Evolutionary conservation across 2,113 vertebrate species (phyloP).

Genomic region (Bagarius yarrelli): DNA sequence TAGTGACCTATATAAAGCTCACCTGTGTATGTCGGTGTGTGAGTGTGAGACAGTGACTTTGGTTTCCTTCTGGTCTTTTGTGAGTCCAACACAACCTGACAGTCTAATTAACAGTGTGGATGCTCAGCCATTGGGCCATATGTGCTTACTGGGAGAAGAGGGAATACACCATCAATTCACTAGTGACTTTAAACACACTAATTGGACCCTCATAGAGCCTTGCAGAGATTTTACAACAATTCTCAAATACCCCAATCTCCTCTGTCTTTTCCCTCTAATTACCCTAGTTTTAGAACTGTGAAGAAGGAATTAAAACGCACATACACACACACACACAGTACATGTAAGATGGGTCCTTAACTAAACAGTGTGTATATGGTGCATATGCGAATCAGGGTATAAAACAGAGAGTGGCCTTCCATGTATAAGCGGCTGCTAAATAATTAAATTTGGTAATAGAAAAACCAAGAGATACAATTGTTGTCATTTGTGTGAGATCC

Average conservation of each 20-base stretch:
- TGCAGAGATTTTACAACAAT: constrained; percentile 56
- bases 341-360: not conserved
- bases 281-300: constrained; percentile 12
- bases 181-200: constrained; percentile 66
- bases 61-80: constrained; percentile 41
- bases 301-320: not conserved
- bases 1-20: constrained; percentile 16
- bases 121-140: constrained; percentile 66
- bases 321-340: not conserved
- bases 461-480: constrained; percentile 75
- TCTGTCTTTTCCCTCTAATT: constrained; percentile 33
- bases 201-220: constrained; percentile 64
- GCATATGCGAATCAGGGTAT: constrained; percentile 10
- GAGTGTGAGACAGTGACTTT: not conserved
- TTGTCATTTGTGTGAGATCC: constrained; percentile 69
- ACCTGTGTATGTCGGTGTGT: not conserved
- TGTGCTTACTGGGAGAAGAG: constrained; percentile 65
- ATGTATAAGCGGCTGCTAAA: constrained; percentile 60
- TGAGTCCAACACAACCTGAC: constrained; percentile 61
- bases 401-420: constrained; percentile 21
- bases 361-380: constrained; percentile 18
- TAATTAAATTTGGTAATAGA: constrained; percentile 74
- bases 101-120: constrained; percentile 69
- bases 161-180: constrained; percentile 62
- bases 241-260: constrained; percentile 40